Conservation (phyloP, 2,113 vertebrate genomes). For the Hucho hucho region DNA sequence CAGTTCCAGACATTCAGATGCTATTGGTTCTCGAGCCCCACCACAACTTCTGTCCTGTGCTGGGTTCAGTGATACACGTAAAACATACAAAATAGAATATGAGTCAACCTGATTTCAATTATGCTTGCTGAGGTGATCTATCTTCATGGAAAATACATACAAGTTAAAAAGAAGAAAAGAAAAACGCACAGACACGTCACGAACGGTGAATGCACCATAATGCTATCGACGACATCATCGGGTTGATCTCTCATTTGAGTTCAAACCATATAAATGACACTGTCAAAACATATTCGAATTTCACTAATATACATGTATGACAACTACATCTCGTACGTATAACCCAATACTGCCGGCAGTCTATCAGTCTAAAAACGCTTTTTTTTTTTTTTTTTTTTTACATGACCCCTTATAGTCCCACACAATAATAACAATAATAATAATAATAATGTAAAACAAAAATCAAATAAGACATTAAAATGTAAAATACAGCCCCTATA, state of each 20-base stretch:
- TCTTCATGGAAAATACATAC: slow-evolving; percentile 8
- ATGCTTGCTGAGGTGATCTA: not conserved
- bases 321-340: slow-evolving; percentile 89
- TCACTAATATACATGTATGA: slow-evolving; percentile 90
- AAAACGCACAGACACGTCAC: not conserved
- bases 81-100: not conserved
- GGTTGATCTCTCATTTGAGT: slow-evolving; percentile 33
- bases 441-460: slow-evolving; percentile 71
- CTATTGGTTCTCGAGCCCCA: not conserved
- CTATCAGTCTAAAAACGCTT: slow-evolving; percentile 89
- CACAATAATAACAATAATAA: slow-evolving; percentile 76
- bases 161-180: not conserved
- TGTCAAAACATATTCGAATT: slow-evolving; percentile 81
- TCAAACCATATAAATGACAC: slow-evolving; percentile 77
- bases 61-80: no score
- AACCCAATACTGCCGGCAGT: slow-evolving; percentile 95
- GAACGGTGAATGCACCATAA: slow-evolving; percentile 85
- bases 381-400: slow-evolving; percentile 24
- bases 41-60: no score
- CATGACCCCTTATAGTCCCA: slow-evolving; percentile 86
- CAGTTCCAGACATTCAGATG: not conserved
- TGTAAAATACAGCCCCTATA: slow-evolving; percentile 91
- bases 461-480: slow-evolving; percentile 76
- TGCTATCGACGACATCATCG: slow-evolving; percentile 47
- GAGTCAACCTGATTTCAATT: not conserved